phyloP scores from a whole-genome alignment of 2,113 vertebrate species.

The Eudyptes chrysolophus region DNA sequence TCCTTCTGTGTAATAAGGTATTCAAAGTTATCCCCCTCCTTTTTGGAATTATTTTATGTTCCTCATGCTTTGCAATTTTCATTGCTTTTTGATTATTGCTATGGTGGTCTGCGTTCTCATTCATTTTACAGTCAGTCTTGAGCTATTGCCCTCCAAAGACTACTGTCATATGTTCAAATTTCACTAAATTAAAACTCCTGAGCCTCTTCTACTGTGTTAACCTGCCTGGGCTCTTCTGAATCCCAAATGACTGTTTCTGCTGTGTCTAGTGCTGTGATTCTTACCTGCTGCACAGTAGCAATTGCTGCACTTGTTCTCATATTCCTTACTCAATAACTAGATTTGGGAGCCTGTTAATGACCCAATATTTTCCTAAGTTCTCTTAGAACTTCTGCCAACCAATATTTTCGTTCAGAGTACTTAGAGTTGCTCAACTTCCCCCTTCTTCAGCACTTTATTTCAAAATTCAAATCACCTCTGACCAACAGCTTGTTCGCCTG shows the following conservation, averaged over 20 bases:
- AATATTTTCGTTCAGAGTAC: not conserved
- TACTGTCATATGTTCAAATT: not conserved
- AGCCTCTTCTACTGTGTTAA: not conserved
- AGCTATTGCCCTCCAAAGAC: not conserved
- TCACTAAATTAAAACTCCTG: not conserved
- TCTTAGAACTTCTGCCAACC: not conserved
- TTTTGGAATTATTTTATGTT: not conserved
- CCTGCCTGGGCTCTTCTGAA: not conserved
- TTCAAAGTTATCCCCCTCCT: not conserved
- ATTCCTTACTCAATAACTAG: not conserved
- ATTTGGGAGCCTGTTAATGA: not conserved
- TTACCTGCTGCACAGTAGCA: not conserved
- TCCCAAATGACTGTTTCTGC: not conserved
- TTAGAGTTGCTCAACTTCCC: not conserved
- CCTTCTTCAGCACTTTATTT: not conserved
- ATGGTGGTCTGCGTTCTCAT: not conserved
- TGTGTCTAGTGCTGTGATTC: not conserved
- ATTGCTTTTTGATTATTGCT: not conserved
- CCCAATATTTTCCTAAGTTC: not conserved
- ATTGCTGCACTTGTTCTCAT: not conserved
- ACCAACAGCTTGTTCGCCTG: not conserved
- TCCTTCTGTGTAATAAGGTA: not conserved
- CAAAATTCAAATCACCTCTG: not conserved
- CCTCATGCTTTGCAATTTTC: not conserved
- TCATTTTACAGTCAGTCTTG: not conserved